Conservation (phyloP, 2,113 vertebrate species). For the Coregonus clupeaformis region DNA sequence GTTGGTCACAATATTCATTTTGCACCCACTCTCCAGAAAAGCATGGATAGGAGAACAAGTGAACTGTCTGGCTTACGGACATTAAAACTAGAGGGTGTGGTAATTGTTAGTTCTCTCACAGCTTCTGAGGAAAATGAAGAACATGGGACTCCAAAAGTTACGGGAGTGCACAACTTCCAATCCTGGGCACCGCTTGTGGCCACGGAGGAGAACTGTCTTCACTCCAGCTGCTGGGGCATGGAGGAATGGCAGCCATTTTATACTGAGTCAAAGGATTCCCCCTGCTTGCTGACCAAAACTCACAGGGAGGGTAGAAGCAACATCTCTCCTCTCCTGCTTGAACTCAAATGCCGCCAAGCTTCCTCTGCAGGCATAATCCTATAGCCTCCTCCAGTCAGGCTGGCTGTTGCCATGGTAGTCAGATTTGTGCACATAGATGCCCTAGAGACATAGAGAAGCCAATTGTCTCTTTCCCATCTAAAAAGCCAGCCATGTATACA, state of each 20-base stretch:
- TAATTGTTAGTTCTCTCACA: background rate
- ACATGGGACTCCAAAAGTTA: too few species aligned
- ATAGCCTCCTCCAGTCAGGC: slow-evolving; percentile 13
- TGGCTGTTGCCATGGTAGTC: background rate
- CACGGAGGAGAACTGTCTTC: background rate
- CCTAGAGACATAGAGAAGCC: background rate
- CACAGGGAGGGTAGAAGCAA: slow-evolving; percentile 33
- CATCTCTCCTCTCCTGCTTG: background rate
- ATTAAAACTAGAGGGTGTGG: background rate
- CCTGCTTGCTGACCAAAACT: background rate
- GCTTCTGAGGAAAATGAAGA: background rate
- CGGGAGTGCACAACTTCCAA: background rate
- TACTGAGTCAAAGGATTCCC: background rate
- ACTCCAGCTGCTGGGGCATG: background rate
- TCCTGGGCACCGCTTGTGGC: background rate
- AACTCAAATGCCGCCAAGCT: background rate
- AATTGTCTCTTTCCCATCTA: slow-evolving; percentile 28
- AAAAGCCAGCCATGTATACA: slow-evolving; percentile 50
- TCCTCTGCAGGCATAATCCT: background rate
- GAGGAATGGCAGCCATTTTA: background rate
- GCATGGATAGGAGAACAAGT: background rate
- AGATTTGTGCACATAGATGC: background rate
- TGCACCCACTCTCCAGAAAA: background rate
- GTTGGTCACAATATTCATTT: background rate
- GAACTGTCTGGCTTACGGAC: background rate